These are phyloP conservation scores for Stenichneumon culpator DNA, from an alignment of 2,888 invertebrate genomes.

Conservation along the genomic window DNA sequence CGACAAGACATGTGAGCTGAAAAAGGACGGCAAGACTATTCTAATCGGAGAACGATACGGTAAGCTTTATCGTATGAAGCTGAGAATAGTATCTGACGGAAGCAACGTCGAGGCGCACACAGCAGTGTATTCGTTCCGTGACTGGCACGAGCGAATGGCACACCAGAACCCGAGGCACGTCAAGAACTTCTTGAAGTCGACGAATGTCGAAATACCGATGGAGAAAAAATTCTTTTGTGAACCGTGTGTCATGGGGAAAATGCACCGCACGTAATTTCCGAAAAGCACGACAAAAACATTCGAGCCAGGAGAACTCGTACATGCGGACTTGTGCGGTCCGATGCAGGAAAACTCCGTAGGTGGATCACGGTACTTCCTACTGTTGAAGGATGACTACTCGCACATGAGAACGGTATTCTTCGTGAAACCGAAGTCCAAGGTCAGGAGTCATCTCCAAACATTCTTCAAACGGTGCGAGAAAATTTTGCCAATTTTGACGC, in stretches of 20 bases:
- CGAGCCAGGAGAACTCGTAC: slow-evolving; percentile 62
- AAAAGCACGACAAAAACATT: slow-evolving; percentile 48
- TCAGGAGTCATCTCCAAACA: slow-evolving; percentile 15
- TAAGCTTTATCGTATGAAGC: slow-evolving; percentile 62
- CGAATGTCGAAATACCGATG: slow-evolving; percentile 3
- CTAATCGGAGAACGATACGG: slow-evolving; percentile 54
- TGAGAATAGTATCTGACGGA: slow-evolving; percentile 25
- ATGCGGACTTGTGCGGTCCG: slow-evolving; percentile 68
- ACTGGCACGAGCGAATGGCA: slow-evolving; percentile 68
- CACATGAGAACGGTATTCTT: slow-evolving; percentile 61
- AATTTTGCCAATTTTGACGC: slow-evolving; percentile 23
- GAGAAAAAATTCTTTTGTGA: slow-evolving; percentile 47
- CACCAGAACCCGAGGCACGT: slow-evolving; percentile 62
- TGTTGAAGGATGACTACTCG: slow-evolving; percentile 67
- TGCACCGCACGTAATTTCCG: slow-evolving; percentile 58
- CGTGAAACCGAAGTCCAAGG: slow-evolving; percentile 49
- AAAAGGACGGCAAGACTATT: slow-evolving; percentile 33
- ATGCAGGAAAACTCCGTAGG: slow-evolving; percentile 64
- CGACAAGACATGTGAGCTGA: slow-evolving; percentile 31
- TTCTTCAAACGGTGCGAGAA: slow-evolving; percentile 42
- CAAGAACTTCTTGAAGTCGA: slow-evolving; percentile 45
- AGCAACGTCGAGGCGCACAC: background rate
- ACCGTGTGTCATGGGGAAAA: slow-evolving; percentile 58
- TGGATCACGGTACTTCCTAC: slow-evolving; percentile 60
- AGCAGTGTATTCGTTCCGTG: slow-evolving; percentile 34